A percentile compares a stretch with the other conserved stretches of the same genome.
Evolutionary conservation across 2,888 invertebrate genomes (phyloP).

Genomic region (Nematopogon swammerdamellus): DNA sequence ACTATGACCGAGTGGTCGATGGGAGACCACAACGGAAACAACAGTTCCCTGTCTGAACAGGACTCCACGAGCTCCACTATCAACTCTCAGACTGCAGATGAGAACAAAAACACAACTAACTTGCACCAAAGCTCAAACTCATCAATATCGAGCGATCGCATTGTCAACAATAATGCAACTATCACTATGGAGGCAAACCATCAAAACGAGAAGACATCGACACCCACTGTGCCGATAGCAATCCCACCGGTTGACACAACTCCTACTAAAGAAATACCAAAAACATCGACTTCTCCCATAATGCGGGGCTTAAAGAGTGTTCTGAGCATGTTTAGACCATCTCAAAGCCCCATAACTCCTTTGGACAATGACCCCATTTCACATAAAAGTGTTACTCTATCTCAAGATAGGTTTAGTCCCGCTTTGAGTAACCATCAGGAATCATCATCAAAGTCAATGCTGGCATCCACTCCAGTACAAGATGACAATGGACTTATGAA

Average conservation of each 20-base stretch:
- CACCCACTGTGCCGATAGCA: conserved; percentile 30
- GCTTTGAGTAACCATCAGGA: not conserved
- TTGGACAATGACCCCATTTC: conserved; percentile 13
- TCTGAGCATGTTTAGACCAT: conserved; percentile 40
- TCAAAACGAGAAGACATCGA: conserved; percentile 29
- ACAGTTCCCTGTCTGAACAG: not conserved
- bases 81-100: not conserved
- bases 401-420: not conserved
- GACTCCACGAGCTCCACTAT: not conserved
- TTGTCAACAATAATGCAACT: conserved; percentile 17
- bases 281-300: conserved; percentile 37
- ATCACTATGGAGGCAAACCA: conserved; percentile 23
- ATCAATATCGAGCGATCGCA: not conserved
- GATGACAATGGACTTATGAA: conserved; percentile 20
- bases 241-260: conserved; percentile 44
- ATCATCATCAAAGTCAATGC: conserved; percentile 5
- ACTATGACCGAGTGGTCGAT: not conserved
- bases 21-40: not conserved
- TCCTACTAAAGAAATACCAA: conserved; percentile 34
- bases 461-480: conserved; percentile 33
- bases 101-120: conserved; percentile 22
- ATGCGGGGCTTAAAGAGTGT: conserved; percentile 43
- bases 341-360: conserved; percentile 38
- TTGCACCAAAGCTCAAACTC: conserved; percentile 7
- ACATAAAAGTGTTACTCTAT: not conserved